Base-by-base conservation (phyloP, 2,888 invertebrate genomes). In the Rhabditoides inermis region DNA sequence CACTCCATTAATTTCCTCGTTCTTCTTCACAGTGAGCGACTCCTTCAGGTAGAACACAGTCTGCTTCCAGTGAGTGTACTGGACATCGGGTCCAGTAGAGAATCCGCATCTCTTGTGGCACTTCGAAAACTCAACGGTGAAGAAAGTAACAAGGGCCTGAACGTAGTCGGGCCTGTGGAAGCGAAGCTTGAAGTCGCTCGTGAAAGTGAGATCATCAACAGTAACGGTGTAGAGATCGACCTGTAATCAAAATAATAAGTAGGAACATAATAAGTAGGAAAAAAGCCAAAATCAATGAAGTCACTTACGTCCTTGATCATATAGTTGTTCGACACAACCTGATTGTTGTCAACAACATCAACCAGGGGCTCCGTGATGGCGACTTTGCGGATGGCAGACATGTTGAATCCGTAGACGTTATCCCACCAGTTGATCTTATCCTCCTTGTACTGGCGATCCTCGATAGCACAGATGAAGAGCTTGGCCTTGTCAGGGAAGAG, bases 341-440 rank as follows among this genome's bases (percentile, higher is more conserved):
- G 95, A 77, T 92, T 94, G 2, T 91, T 89, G 78, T 99, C 95
- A 1, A 98, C 98, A 15, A 94, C 90, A 79, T 99, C 98, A 0
- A 99, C 98, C 2, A 99, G 82, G 0, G 98, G 98, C 80, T 99
- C 98, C 35, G 88, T 88, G 65, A 98, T 91, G 20, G 98, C 98
- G 58, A 95, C 90, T 80, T 92, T 88, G 49, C 94, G 84, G 77
- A 99, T 95, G 69, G 90, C 90, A 70, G 90, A 90, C 98, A 99
- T 99, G 79, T 99, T 90, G 77, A 99, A 99, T 46, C 98, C 98
- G 75, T 99, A 98, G 2, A 99, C 98, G 80, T 90, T 90, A 76
- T 95, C 92, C 98, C 98, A 98, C 82, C 95, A 99, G 81, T 98
- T 94, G 70, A 99, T 98, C 81, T 99, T 99, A 80, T 98, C 95